These are phyloP conservation scores for Liopterus haemorrhoidalis DNA, from an alignment of 2,888 invertebrate species.

Conservation along the genomic window DNA sequence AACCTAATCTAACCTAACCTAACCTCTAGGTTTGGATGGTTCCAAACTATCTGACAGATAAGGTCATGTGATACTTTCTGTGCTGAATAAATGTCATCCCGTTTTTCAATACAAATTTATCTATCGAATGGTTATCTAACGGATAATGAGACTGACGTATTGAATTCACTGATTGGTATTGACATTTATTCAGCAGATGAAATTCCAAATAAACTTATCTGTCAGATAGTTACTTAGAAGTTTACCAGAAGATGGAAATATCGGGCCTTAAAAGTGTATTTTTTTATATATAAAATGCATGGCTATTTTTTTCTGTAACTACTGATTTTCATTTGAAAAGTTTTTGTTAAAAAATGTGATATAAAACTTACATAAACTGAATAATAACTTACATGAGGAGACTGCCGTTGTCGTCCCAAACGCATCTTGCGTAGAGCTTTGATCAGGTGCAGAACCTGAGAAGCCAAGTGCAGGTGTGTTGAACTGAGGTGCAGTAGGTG, in stretches of 20 bases:
- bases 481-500: slow-evolving; percentile 62
- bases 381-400: slow-evolving; percentile 41
- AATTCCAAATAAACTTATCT: too few relatives aligned
- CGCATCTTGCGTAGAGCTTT: slow-evolving; percentile 49
- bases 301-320: background rate
- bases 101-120: too few relatives aligned
- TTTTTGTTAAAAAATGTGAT: background rate
- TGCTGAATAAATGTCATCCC: too few relatives aligned
- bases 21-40: too few relatives aligned
- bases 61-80: too few relatives aligned
- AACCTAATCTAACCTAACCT: too few relatives aligned
- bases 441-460: slow-evolving; percentile 63
- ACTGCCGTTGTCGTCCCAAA: slow-evolving; percentile 44
- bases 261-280: background rate
- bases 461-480: slow-evolving; percentile 70
- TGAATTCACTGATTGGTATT: too few relatives aligned
- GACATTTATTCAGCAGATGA: too few relatives aligned
- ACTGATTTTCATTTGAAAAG: background rate
- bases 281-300: background rate
- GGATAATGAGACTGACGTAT: too few relatives aligned
- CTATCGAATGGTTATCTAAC: too few relatives aligned
- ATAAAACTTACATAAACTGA: background rate
- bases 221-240: too few relatives aligned
- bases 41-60: too few relatives aligned
- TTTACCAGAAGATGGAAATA: background rate